A percentile compares a stretch with the other conserved stretches of the same genome.
Evolutionary conservation across 2,113 vertebrate genomes (phyloP).

Genomic region (Melanocharis versteri): DNA sequence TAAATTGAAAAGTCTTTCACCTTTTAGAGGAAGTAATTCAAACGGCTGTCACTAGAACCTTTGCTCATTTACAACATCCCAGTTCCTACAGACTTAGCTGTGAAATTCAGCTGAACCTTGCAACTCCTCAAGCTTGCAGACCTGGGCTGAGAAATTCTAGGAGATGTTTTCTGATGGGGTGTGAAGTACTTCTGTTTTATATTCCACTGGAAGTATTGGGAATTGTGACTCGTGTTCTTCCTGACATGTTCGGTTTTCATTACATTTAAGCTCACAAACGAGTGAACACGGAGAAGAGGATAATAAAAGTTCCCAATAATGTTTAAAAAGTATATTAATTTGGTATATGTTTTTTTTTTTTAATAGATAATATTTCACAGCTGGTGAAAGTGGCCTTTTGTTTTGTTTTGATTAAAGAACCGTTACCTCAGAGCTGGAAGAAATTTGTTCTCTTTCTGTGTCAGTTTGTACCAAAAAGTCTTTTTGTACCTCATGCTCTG

Average conservation of each 20-base stretch:
- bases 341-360: not conserved
- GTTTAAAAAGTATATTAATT: not conserved
- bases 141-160: not conserved
- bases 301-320: not conserved
- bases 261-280: not conserved
- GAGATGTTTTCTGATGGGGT: not conserved
- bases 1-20: not conserved
- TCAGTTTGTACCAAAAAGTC: not conserved
- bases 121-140: not conserved
- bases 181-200: not conserved
- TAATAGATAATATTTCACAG: not conserved
- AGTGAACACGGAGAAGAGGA: not conserved
- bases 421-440: not conserved
- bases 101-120: not conserved
- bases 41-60: not conserved
- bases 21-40: not conserved
- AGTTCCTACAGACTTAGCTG: not conserved
- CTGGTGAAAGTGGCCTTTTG: not conserved
- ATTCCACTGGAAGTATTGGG: not conserved
- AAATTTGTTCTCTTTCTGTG: not conserved
- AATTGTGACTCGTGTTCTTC: not conserved
- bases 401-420: not conserved
- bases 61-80: not conserved
- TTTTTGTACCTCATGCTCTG: not conserved
- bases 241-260: not conserved